Evolutionary conservation across 2,888 invertebrate genomes (phyloP).

Genomic region (Drosophila antonietae): DNA sequence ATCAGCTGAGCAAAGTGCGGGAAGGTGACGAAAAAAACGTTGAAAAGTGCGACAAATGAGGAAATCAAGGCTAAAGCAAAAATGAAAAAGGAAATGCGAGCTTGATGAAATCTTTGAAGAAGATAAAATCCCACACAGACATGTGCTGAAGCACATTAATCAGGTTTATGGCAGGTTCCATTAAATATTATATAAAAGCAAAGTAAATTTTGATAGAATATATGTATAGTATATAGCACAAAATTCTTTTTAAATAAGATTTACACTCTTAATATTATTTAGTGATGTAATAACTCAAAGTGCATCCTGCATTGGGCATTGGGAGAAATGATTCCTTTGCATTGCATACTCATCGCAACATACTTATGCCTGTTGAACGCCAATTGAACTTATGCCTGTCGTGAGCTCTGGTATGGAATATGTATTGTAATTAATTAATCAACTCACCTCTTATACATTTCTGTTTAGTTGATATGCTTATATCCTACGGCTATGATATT

Average conservation of each 20-base stretch:
- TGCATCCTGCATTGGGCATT: background rate
- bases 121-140: background rate
- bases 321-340: background rate
- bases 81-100: background rate
- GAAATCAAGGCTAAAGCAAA: background rate
- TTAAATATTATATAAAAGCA: too few relatives aligned
- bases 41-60: slow-evolving; percentile 1
- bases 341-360: too few relatives aligned
- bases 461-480: background rate
- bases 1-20: slow-evolving; percentile 31
- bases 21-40: background rate
- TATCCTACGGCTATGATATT: background rate
- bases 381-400: too few relatives aligned
- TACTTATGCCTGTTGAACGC: too few relatives aligned
- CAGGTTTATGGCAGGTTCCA: background rate
- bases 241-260: background rate
- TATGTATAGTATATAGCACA: too few relatives aligned
- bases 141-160: background rate
- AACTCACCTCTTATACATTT: background rate
- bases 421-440: background rate
- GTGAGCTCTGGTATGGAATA: background rate
- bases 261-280: background rate
- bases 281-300: background rate
- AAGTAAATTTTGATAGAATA: too few relatives aligned
- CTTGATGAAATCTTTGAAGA: background rate